A percentile compares a stretch with the other conserved stretches of the same genome.
Conservation (phyloP, 1,140 invertebrate genomes). For the Monomorium pharaonis region DNA sequence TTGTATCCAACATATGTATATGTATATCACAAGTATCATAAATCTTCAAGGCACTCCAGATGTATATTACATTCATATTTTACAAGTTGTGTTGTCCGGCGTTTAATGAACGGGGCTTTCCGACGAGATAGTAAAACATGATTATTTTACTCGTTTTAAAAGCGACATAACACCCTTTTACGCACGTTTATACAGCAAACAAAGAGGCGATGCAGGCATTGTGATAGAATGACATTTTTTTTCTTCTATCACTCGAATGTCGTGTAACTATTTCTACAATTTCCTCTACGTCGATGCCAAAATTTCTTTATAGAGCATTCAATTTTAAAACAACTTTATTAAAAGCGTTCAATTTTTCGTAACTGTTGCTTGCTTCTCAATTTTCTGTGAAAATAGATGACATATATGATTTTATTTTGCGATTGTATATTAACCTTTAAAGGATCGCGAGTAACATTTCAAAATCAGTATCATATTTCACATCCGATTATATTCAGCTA, state of each 20-base stretch:
- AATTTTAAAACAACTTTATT: constrained; percentile 20
- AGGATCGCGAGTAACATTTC: no score
- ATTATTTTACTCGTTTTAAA: constrained; percentile 29
- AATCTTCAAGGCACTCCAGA: constrained; percentile 75
- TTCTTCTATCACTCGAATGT: constrained; percentile 3
- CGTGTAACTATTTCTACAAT: constrained; percentile 15
- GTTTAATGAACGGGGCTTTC: constrained; percentile 47
- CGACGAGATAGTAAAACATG: constrained; percentile 43
- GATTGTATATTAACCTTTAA: background rate
- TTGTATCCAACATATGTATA: constrained; percentile 55
- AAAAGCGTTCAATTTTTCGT: constrained; percentile 1
- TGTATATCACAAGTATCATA: constrained; percentile 63
- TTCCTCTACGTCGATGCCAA: constrained; percentile 39
- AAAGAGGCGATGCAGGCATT: constrained; percentile 34
- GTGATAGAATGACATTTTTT: constrained; percentile 1
- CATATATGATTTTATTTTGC: constrained; percentile 21
- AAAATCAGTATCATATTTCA: no score
- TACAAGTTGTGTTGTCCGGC: constrained; percentile 80
- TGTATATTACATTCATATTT: constrained; percentile 85
- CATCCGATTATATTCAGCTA: no score
- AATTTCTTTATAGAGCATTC: constrained; percentile 7
- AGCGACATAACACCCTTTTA: background rate
- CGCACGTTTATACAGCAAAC: constrained; percentile 41
- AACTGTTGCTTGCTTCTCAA: constrained; percentile 2
- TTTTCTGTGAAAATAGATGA: constrained; percentile 33